Conservation (phyloP, 1,140 invertebrate genomes). For the Caenorhabditis inopinata region DNA sequence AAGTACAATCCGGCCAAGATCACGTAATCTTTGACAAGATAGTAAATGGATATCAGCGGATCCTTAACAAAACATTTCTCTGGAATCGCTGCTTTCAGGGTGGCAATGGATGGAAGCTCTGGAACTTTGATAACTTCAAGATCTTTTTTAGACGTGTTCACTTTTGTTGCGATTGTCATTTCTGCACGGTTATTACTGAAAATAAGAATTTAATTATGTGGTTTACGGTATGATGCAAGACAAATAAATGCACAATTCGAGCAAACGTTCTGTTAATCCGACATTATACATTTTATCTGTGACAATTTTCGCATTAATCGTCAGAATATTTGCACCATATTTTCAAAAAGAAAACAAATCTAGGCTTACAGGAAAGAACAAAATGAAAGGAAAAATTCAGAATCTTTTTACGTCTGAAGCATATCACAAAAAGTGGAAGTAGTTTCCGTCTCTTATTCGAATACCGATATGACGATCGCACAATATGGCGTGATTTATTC, state of each 20-base stretch:
- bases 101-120: slow-evolving; percentile 47
- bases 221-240: background rate
- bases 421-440: background rate
- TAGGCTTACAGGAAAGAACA: too few species aligned
- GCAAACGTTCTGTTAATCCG: too few species aligned
- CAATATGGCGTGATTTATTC: slow-evolving; percentile 34
- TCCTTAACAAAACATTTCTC: slow-evolving; percentile 63
- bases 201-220: background rate
- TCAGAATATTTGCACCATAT: too few species aligned
- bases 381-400: background rate
- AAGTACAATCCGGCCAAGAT: slow-evolving; percentile 54
- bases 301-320: too few species aligned
- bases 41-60: slow-evolving; percentile 62
- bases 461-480: slow-evolving; percentile 4
- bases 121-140: background rate
- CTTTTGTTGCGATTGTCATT: slow-evolving; percentile 28
- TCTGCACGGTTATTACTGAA: slow-evolving; percentile 8
- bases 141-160: background rate
- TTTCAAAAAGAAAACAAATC: too few species aligned
- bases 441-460: background rate
- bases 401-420: background rate
- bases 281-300: too few species aligned
- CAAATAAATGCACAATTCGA: too few species aligned
- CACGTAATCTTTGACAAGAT: slow-evolving; percentile 61
- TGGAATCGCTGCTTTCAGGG: slow-evolving; percentile 57